Percentiles rank a stretch among this genome's conserved stretches.
Evolutionary conservation across 2,888 invertebrate species (phyloP).

Genomic region (Drosophila barbarae): DNA sequence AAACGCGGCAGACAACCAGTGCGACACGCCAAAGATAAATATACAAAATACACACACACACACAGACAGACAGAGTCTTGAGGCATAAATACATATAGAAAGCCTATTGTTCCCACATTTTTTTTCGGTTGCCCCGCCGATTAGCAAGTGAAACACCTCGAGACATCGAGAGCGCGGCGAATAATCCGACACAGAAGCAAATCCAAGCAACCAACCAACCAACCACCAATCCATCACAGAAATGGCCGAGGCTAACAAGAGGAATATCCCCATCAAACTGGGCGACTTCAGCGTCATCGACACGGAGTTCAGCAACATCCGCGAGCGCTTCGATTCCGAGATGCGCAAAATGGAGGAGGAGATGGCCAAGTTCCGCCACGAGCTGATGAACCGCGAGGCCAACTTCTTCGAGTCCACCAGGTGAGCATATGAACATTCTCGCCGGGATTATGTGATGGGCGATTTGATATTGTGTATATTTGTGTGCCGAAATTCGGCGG

Average conservation of each 20-base stretch:
- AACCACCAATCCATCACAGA: conserved; percentile 43
- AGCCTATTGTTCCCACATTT: conserved; percentile 46
- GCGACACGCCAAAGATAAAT: conserved; percentile 33
- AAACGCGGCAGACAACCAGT: conserved; percentile 51
- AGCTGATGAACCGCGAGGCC: conserved; percentile 94
- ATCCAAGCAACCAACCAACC: conserved; percentile 1
- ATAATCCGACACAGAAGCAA: conserved; percentile 9
- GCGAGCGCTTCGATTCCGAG: conserved; percentile 96
- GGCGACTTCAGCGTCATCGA: conserved; percentile 97
- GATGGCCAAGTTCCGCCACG: conserved; percentile 96
- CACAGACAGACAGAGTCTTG: conserved; percentile 34
- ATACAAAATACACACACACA: conserved; percentile 33
- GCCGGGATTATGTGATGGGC: conserved; percentile 10
- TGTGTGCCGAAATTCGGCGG: not conserved
- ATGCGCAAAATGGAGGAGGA: conserved; percentile 99
- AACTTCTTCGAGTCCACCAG: conserved; percentile 95
- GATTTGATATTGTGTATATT: conserved; percentile 3
- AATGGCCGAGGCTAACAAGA: conserved; percentile 92
- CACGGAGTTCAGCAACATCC: conserved; percentile 96
- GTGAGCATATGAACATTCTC: conserved; percentile 79
- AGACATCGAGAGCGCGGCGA: conserved; percentile 37
- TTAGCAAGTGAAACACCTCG: conserved; percentile 57
- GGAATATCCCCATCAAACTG: conserved; percentile 95
- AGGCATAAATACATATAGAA: conserved; percentile 38
- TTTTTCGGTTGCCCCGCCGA: conserved; percentile 56